Percentiles rank a stretch among this genome's conserved stretches.
These are phyloP conservation scores for Jacana jacana DNA, from an alignment of 2,113 vertebrate species.

Conservation along the genomic window DNA sequence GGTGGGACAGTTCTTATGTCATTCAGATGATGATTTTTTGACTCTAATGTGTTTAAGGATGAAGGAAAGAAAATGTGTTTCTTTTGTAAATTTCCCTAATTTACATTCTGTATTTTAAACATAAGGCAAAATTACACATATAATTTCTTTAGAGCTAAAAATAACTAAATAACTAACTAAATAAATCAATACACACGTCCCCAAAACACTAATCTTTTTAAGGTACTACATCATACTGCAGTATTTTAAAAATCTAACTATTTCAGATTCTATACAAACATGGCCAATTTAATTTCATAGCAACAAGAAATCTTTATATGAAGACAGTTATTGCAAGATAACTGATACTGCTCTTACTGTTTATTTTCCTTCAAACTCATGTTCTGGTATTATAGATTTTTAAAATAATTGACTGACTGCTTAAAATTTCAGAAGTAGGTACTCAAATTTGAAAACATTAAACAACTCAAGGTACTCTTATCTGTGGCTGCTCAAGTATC, in stretches of 20 bases:
- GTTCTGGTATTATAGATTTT: neutral
- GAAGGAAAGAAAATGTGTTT: neutral
- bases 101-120: neutral
- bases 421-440: neutral
- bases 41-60: neutral
- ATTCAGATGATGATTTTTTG: neutral
- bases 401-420: neutral
- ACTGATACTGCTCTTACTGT: neutral
- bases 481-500: neutral
- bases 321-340: neutral
- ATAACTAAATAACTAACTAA: neutral
- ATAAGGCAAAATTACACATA: neutral
- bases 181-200: neutral
- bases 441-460: neutral
- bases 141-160: neutral
- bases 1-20: neutral
- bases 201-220: neutral
- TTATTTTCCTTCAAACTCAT: neutral
- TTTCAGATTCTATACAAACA: neutral
- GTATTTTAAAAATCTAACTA: neutral
- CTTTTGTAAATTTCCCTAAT: neutral
- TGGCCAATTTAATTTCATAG: neutral
- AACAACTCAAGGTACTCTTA: neutral
- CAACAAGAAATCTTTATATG: neutral
- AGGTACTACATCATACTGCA: neutral